Evolutionary conservation across 2,113 vertebrate genomes (phyloP).

Genomic region (Syngnathus scovelli): DNA sequence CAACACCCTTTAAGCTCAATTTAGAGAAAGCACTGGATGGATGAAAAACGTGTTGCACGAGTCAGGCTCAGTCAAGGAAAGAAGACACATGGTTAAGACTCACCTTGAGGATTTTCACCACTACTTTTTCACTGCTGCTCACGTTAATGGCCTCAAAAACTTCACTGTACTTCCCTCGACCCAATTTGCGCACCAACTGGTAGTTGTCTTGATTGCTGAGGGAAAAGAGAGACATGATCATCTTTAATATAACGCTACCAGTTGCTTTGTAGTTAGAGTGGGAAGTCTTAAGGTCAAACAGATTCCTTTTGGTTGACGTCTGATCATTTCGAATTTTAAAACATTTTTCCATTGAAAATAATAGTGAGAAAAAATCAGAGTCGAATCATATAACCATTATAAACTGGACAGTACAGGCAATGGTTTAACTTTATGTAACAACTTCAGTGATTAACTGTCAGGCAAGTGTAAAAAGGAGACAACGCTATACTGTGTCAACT

Average conservation of each 20-base stretch:
- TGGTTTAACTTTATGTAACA: too few relatives aligned
- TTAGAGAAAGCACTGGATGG: neutral
- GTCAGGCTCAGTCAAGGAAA: neutral
- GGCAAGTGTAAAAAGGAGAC: too few relatives aligned
- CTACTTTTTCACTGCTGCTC: conserved; percentile 96
- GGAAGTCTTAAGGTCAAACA: neutral
- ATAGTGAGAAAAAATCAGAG: too few relatives aligned
- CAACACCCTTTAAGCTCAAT: too few relatives aligned
- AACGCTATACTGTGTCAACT: too few relatives aligned
- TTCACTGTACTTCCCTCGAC: conserved; percentile 96
- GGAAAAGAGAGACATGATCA: neutral
- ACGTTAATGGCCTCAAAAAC: conserved; percentile 99
- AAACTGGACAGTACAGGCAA: too few relatives aligned
- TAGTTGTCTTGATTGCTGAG: conserved; percentile 97
- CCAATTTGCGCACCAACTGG: conserved; percentile 93
- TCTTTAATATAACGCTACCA: neutral
- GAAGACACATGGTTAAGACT: conserved; percentile 30
- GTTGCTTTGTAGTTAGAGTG: neutral
- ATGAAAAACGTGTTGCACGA: neutral
- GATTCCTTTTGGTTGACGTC: neutral
- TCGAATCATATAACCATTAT: too few relatives aligned
- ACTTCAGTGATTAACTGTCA: too few relatives aligned
- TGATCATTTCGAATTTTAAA: too few relatives aligned
- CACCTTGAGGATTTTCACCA: conserved; percentile 98
- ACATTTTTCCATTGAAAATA: too few relatives aligned